Conservation (phyloP, 2,797 vertebrate species). For the Microctenopoma steveboyesi region DNA sequence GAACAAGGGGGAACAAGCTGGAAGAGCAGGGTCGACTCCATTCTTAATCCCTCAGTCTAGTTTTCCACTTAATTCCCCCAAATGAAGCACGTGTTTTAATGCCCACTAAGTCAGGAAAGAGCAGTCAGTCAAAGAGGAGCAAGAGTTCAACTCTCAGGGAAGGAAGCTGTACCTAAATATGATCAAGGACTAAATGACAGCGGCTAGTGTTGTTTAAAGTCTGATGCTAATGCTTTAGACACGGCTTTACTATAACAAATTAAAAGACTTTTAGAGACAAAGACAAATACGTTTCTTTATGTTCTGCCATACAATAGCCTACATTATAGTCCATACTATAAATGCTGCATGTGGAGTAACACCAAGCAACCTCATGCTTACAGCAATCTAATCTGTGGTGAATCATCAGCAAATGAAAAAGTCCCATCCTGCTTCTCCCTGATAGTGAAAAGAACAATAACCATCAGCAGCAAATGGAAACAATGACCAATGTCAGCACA, state of each 20-base stretch:
- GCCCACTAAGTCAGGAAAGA: conserved; percentile 39
- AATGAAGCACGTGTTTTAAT: conserved; percentile 60
- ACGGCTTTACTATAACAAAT: background rate
- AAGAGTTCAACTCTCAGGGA: conserved; percentile 25
- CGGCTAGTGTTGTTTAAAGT: conserved; percentile 17
- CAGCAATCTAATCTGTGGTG: conserved; percentile 74
- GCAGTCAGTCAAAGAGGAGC: conserved; percentile 33
- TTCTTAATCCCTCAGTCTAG: conserved; percentile 71
- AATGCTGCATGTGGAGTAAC: conserved; percentile 35
- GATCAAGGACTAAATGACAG: conserved; percentile 22
- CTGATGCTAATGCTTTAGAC: conserved; percentile 45
- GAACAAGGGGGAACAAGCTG: conserved; percentile 8
- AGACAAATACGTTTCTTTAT: conserved; percentile 11
- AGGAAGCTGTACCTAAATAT: conserved; percentile 33
- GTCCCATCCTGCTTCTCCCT: conserved; percentile 63
- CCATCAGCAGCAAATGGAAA: conserved; percentile 74
- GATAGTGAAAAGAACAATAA: conserved; percentile 78
- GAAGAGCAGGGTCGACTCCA: conserved; percentile 22
- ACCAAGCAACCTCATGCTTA: conserved; percentile 55
- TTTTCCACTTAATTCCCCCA: conserved; percentile 58
- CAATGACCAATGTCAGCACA: conserved; percentile 68
- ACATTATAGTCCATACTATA: background rate
- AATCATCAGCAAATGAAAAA: conserved; percentile 82
- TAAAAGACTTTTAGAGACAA: background rate
- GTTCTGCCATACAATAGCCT: background rate